phyloP scores from a whole-genome alignment of 2,888 invertebrate species.

The Leptinotarsa rubiginosa region DNA sequence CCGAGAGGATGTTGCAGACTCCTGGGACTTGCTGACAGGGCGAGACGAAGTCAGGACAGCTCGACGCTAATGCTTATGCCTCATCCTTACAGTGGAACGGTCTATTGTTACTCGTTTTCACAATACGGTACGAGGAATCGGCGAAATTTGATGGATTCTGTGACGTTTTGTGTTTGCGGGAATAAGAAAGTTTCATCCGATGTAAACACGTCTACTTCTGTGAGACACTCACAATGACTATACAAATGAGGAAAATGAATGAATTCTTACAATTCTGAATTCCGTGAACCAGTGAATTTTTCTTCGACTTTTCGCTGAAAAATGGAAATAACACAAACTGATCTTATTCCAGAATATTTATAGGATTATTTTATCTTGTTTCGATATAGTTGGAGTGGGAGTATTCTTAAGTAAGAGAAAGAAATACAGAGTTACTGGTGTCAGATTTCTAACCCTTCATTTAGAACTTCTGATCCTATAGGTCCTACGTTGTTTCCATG shows the following conservation, averaged over 20 bases:
- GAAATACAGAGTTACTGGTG: no score
- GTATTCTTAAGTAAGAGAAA: no score
- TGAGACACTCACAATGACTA: neutral
- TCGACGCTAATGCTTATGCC: slow-evolving; percentile 51
- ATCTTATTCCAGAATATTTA: no score
- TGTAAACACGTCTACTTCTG: slow-evolving; percentile 13
- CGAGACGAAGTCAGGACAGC: slow-evolving; percentile 53
- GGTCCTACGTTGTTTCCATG: no score
- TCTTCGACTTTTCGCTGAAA: no score
- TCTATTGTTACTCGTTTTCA: slow-evolving; percentile 42
- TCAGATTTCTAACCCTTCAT: no score
- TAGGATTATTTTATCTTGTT: no score
- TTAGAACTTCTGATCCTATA: no score
- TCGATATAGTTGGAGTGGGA: no score
- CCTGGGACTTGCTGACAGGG: slow-evolving; percentile 58
- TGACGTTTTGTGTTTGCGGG: slow-evolving; percentile 6
- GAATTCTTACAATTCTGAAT: neutral
- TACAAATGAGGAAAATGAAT: neutral
- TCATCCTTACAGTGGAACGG: slow-evolving; percentile 34
- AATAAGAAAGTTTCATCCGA: neutral
- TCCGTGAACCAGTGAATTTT: no score
- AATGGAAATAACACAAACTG: no score
- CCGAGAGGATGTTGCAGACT: slow-evolving; percentile 54
- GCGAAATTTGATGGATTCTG: slow-evolving; percentile 33
- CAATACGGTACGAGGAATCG: slow-evolving; percentile 36